Conservation (phyloP, 2,888 invertebrate species). For the Meloe dianella region DNA sequence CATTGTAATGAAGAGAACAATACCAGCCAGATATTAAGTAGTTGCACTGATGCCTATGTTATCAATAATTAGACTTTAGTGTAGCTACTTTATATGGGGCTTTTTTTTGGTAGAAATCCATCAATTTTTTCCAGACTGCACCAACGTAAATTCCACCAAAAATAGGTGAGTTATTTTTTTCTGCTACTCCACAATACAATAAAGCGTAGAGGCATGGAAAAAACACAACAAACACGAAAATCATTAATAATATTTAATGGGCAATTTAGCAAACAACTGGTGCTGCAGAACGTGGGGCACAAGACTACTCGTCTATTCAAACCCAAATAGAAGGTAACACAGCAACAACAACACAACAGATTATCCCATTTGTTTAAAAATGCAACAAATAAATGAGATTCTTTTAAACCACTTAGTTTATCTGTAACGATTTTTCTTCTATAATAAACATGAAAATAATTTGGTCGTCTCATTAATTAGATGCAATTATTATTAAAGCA, state of each 20-base stretch:
- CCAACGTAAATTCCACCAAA: background rate
- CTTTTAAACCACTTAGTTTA: background rate
- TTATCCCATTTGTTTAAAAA: conserved; percentile 5
- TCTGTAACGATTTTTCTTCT: too few relatives aligned
- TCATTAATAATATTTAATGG: conserved; percentile 13
- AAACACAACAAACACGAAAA: background rate
- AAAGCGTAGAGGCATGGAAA: background rate
- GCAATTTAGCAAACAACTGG: conserved; percentile 13
- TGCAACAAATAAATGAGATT: background rate
- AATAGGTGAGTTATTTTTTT: background rate
- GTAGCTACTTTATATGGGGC: conserved; percentile 41
- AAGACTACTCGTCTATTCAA: background rate
- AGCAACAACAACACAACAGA: background rate
- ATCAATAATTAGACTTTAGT: conserved; percentile 46
- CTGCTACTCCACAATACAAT: background rate
- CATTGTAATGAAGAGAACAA: background rate
- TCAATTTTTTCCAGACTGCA: background rate
- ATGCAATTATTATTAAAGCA: background rate
- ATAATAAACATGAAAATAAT: too few relatives aligned
- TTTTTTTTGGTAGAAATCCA: conserved; percentile 27
- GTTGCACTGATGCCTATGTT: conserved; percentile 64
- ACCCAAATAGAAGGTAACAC: background rate
- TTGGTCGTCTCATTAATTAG: background rate
- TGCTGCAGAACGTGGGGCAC: background rate
- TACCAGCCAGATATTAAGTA: conserved; percentile 59